A percentile compares a stretch with the other conserved stretches of the same genome.
These are phyloP conservation scores for Gambusia affinis DNA, from an alignment of 2,113 vertebrate genomes.

Conservation along the genomic window DNA sequence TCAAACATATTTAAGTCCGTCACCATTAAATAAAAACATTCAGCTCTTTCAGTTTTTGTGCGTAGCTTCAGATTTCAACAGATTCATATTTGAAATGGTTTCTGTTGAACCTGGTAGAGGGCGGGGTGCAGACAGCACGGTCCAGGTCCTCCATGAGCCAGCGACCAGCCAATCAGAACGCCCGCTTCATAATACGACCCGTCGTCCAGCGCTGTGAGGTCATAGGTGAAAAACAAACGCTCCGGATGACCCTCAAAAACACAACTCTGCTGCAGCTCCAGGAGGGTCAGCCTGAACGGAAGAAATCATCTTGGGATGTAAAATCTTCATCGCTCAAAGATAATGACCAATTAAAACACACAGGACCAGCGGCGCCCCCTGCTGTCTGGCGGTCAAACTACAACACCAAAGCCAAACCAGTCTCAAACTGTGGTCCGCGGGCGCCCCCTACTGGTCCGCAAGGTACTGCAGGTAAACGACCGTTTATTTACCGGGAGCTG, in stretches of 20 bases:
- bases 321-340: too few species aligned
- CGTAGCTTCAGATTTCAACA: not conserved
- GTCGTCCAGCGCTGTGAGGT: slow-evolving; percentile 65
- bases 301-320: not conserved
- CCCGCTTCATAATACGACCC: slow-evolving; percentile 68
- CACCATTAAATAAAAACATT: too few species aligned
- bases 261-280: slow-evolving; percentile 61
- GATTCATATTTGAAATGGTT: not conserved
- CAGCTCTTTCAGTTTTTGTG: not conserved
- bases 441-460: too few species aligned
- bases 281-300: slow-evolving; percentile 59
- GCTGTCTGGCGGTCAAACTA: too few species aligned
- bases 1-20: too few species aligned
- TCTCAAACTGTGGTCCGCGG: too few species aligned
- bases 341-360: too few species aligned
- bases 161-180: slow-evolving; percentile 73
- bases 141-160: slow-evolving; percentile 72
- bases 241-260: slow-evolving; percentile 71
- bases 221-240: slow-evolving; percentile 65
- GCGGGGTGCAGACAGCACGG: slow-evolving; percentile 64
- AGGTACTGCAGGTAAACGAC: too few species aligned
- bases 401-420: too few species aligned
- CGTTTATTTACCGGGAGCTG: too few species aligned
- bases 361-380: too few species aligned
- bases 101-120: slow-evolving; percentile 64